These are phyloP conservation scores for Danaus chrysippus DNA, from an alignment of 2,888 invertebrate species.

Conservation along the genomic window DNA sequence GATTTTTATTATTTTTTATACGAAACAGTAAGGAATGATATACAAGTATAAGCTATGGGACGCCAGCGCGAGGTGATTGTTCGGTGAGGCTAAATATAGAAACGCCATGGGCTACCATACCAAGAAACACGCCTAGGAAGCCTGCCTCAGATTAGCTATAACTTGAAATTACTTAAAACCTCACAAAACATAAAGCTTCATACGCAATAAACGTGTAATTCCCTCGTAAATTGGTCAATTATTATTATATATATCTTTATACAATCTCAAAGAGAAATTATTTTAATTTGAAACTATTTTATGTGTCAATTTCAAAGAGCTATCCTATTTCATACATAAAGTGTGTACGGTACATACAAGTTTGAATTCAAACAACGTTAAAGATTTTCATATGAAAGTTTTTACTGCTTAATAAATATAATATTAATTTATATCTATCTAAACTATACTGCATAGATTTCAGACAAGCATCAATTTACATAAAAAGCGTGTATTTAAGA, in stretches of 20 bases:
- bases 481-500: not conserved
- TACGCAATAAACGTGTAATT: not conserved
- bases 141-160: not conserved
- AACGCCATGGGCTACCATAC: slow-evolving; percentile 21
- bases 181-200: not conserved
- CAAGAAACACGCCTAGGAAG: not conserved
- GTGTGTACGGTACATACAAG: too few species aligned
- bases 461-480: not conserved
- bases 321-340: too few species aligned
- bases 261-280: too few species aligned
- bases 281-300: too few species aligned
- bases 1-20: not conserved
- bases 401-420: not conserved
- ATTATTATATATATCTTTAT: too few species aligned
- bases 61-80: slow-evolving; percentile 40
- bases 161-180: not conserved
- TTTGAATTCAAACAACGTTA: too few species aligned
- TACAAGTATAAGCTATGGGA: slow-evolving; percentile 13
- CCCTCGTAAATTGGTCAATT: too few species aligned
- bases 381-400: too few species aligned
- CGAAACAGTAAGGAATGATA: not conserved
- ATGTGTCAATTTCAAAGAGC: too few species aligned
- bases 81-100: slow-evolving; percentile 47
- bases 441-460: not conserved
- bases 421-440: not conserved